Conservation (phyloP, 2,797 vertebrate genomes). For the Semotilus atromaculatus region DNA sequence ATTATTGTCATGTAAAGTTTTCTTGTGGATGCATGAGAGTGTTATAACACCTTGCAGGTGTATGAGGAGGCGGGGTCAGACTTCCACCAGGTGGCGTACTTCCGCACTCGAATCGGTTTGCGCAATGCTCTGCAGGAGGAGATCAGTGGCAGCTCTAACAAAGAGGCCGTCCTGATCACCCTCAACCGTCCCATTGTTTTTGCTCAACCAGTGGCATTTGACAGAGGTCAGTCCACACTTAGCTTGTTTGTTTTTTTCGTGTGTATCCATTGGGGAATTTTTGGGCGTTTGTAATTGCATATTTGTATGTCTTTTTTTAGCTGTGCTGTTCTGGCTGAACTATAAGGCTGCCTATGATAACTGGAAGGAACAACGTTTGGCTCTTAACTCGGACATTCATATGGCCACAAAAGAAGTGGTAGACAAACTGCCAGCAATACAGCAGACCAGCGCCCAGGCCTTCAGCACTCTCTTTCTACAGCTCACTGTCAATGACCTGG, state of each 20-base stretch:
- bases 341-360: constrained; percentile 99
- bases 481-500: constrained; percentile 96
- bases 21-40: background rate
- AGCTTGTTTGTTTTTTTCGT: background rate
- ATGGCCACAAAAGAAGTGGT: constrained; percentile 98
- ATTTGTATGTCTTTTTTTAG: constrained; percentile 70
- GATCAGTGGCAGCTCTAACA: constrained; percentile 94
- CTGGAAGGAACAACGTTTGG: constrained; percentile 98
- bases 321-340: constrained; percentile 98
- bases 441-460: constrained; percentile 96
- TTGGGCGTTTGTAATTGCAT: background rate
- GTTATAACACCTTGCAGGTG: constrained; percentile 77
- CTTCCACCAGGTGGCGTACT: constrained; percentile 99
- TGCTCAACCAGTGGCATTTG: constrained; percentile 97
- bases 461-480: constrained; percentile 98
- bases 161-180: constrained; percentile 97
- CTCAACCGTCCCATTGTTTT: constrained; percentile 97
- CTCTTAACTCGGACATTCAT: constrained; percentile 96
- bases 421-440: constrained; percentile 97
- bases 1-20: background rate
- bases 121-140: constrained; percentile 96
- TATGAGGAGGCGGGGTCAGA: constrained; percentile 99
- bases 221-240: constrained; percentile 83
- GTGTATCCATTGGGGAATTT: background rate
- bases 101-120: constrained; percentile 95